phyloP scores from a whole-genome alignment of 2,888 invertebrate genomes.

The Eutolmus rufibarbis region DNA sequence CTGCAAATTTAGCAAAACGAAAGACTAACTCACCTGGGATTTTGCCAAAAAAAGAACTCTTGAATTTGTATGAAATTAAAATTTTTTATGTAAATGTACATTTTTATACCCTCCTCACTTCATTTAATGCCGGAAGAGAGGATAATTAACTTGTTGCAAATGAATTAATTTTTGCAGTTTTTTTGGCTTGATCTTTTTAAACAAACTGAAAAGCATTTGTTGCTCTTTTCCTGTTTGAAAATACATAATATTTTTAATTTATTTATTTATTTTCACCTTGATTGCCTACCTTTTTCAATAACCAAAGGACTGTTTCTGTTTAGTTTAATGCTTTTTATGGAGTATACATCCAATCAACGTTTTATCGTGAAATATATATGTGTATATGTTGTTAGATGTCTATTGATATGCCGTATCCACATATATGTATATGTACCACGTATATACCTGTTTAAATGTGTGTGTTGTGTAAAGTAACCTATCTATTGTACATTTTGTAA shows the following conservation, averaged over 20 bases:
- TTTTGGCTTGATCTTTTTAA: constrained; percentile 29
- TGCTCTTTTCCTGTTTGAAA: constrained; percentile 4
- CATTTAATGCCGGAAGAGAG: not conserved
- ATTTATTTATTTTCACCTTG: not conserved
- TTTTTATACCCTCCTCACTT: not conserved
- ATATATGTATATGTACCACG: constrained; percentile 2
- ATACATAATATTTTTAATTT: constrained; percentile 6
- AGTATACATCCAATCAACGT: constrained; percentile 2
- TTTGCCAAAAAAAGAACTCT: not conserved
- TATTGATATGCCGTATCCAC: constrained; percentile 3
- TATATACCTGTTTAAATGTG: constrained; percentile 33
- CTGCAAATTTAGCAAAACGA: not conserved
- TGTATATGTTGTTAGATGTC: constrained; percentile 22
- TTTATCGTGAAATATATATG: constrained; percentile 23
- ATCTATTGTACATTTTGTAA: constrained; percentile 6
- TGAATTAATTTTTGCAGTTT: constrained; percentile 9
- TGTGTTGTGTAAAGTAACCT: constrained; percentile 43
- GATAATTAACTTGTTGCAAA: not conserved
- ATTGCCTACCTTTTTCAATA: not conserved
- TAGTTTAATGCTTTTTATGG: constrained; percentile 18
- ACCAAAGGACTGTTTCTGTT: not conserved
- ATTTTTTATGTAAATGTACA: not conserved
- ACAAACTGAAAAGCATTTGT: constrained; percentile 19
- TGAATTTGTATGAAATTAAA: not conserved
- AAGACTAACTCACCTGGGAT: not conserved